Percentiles rank a stretch among this genome's conserved stretches.
phyloP scores from a whole-genome alignment of 2,113 vertebrate genomes.

The Prietella phreatophila region DNA sequence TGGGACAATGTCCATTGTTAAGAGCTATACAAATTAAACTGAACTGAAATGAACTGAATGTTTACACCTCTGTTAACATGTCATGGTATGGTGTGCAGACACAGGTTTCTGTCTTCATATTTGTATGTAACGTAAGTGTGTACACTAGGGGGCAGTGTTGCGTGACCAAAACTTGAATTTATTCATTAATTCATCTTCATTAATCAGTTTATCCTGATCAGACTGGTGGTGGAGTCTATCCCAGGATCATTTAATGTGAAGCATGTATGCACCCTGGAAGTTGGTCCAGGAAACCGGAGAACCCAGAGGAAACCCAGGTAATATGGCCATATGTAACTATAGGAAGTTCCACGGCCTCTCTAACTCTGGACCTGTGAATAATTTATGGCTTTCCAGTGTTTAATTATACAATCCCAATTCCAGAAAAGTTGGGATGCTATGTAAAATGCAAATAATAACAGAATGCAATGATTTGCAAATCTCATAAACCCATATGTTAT shows the following conservation, averaged over 20 bases:
- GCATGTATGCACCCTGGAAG: not conserved
- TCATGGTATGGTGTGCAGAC: not conserved
- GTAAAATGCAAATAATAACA: too few species aligned
- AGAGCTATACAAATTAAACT: too few species aligned
- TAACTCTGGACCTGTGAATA: not conserved
- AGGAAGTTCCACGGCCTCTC: not conserved
- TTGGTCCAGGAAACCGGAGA: not conserved
- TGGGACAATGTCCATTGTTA: too few species aligned
- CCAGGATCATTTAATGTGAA: not conserved
- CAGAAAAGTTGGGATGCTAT: too few species aligned
- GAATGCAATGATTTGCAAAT: too few species aligned
- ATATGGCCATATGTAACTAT: not conserved
- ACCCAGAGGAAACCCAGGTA: not conserved
- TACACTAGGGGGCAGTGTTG: constrained; percentile 5
- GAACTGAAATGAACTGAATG: not conserved
- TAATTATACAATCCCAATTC: too few species aligned
- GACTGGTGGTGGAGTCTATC: not conserved
- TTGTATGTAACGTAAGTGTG: not conserved
- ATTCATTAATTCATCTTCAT: not conserved
- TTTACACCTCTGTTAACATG: not conserved
- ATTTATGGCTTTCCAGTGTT: not conserved
- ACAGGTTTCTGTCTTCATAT: not conserved
- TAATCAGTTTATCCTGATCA: not conserved
- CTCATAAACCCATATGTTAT: too few species aligned
- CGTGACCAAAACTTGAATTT: not conserved